Percentiles rank a stretch among this genome's conserved stretches.
Conservation (phyloP, 2,888 invertebrate genomes). For the Orthosia cruda region DNA sequence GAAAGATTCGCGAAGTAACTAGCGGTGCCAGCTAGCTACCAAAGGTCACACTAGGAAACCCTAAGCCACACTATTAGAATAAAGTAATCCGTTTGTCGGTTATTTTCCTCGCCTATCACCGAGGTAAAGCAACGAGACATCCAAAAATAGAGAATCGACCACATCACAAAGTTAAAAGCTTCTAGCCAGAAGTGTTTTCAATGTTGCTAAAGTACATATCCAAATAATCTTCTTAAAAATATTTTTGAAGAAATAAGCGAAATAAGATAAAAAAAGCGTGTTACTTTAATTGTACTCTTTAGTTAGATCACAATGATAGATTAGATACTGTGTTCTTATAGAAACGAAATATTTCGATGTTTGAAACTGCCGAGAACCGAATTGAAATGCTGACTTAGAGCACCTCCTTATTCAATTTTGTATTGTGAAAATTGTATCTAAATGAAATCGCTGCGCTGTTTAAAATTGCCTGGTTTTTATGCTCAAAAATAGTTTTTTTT, state of each 20-base stretch:
- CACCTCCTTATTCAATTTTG: slow-evolving; percentile 4
- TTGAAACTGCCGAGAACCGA: neutral
- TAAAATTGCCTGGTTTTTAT: neutral
- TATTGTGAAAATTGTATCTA: slow-evolving; percentile 8
- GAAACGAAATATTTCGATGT: slow-evolving; percentile 3
- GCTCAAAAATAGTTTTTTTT: neutral
- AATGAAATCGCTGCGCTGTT: slow-evolving; percentile 13
- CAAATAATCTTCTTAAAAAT: neutral
- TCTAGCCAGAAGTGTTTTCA: neutral
- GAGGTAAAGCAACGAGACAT: neutral
- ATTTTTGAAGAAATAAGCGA: neutral
- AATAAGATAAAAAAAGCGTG: neutral
- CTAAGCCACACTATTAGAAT: too few relatives aligned
- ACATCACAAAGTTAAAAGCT: neutral
- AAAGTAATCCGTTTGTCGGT: too few relatives aligned
- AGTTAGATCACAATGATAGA: slow-evolving; percentile 1
- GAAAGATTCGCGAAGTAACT: too few relatives aligned
- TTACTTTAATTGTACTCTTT: neutral
- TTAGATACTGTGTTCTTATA: neutral
- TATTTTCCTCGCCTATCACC: too few relatives aligned
- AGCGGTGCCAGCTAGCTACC: too few relatives aligned
- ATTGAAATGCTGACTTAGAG: neutral
- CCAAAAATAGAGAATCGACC: neutral
- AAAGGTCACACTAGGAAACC: too few relatives aligned
- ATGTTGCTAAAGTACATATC: neutral